Evolutionary conservation across 2,888 invertebrate species (phyloP), one percentile per base, ranked within the genome.

Genomic region (Sinodicranocentrus sp.): DNA sequence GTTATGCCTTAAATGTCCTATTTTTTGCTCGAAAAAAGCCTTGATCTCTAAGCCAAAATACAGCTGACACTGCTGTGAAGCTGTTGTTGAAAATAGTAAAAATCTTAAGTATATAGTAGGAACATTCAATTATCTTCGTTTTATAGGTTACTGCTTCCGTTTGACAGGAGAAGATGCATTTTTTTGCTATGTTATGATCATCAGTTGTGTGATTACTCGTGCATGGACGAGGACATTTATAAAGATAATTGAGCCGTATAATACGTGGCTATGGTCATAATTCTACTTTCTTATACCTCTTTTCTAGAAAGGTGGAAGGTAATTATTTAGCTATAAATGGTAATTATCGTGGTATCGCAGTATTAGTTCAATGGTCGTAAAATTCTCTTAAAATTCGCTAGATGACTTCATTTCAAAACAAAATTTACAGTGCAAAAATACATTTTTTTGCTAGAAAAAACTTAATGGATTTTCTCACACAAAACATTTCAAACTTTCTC

Each of bases 111-210:
- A 84, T 83, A 86, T 63, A 79, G 71, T 76, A 65, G 68, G 44
- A 85, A 83, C 86, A 84, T 83, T 86, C 84, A 84, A 86, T 84
- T 86, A 84, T 76, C 21, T 63, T 26, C 26, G 75, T 84, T 86
- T 86, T 86, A 86, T 86, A 80, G 86, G 54, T 76, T 52, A 57
- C 48, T 82, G 86, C 86, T 86, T 86, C 86, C 86, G 86, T 82
- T 84, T 78, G 79, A 79, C 76, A 71, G 68, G 68, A 82, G 26
- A 71, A 28, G 21, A 79, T 67, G 43, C n/a, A 65, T 72, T 61
- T 78, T 67, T 78, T 70, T 61, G 1, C 28, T 33, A 33, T 33
- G 54, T 2, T 8, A 33, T 44, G 33, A 44, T 54, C 65, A 72
- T 65, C 71, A 65, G 39, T 8, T 8, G 21, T 57, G 61, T 44